phyloP scores from a whole-genome alignment of 2,113 vertebrate genomes.

The Meles meles region DNA sequence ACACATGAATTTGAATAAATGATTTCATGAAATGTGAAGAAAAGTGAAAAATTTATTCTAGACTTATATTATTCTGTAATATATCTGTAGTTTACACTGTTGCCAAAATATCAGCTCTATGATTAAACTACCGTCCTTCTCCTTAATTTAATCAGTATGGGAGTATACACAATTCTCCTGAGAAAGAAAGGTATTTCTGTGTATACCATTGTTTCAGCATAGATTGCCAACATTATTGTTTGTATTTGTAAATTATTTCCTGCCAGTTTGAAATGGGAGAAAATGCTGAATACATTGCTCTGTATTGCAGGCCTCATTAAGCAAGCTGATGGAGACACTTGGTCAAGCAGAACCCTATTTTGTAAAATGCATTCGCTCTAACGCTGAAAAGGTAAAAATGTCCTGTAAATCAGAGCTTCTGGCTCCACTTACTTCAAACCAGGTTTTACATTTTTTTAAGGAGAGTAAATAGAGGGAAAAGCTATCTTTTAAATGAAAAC shows the following conservation, averaged over 20 bases:
- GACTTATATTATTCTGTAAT: not conserved
- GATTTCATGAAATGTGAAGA: constrained; percentile 9
- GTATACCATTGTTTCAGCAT: not conserved
- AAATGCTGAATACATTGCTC: constrained; percentile 43
- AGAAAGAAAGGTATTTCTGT: constrained; percentile 1
- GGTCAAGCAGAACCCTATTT: constrained; percentile 98
- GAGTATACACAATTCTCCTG: not conserved
- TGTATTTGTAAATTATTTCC: not conserved
- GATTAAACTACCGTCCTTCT: not conserved
- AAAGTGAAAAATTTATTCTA: not conserved
- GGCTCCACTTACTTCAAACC: not conserved
- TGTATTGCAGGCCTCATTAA: constrained; percentile 91
- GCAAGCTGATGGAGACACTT: constrained; percentile 98
- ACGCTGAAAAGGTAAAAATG: constrained; percentile 94
- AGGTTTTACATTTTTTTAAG: not conserved
- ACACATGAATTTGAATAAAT: not conserved
- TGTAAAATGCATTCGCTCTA: constrained; percentile 99
- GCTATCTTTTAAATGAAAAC: not conserved
- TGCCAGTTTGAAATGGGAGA: not conserved
- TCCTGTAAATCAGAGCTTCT: not conserved
- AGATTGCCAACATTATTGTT: constrained; percentile 1
- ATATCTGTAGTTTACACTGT: not conserved
- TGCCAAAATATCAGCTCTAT: not conserved
- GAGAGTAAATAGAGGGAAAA: not conserved
- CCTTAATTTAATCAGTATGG: constrained; percentile 2